Base-by-base conservation (phyloP, 2,888 invertebrate species). In the Athrips mouffetella region DNA sequence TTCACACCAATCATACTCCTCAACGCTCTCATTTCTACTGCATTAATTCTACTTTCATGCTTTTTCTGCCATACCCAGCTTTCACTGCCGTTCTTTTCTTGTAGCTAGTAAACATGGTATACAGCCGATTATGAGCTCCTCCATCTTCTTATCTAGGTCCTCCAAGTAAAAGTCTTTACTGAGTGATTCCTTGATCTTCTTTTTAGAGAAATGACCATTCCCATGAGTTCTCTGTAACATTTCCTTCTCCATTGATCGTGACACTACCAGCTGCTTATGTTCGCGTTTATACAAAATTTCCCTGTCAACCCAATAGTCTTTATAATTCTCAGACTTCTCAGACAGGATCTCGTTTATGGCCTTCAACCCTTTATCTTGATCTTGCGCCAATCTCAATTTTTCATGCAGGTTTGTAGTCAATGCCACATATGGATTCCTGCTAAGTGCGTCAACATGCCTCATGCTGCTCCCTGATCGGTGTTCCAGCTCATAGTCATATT, bases 251-350 rank as follows among this genome's bases (percentile, higher is more conserved):
- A 23, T 23, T 5, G 23, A n/a, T n/a, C n/a, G n/a, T 0, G 78
- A 76, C 18, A 77, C 60, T 0, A 71, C 67, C 4, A 65, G 33
- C 6, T 8, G 33, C 15, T 53, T 55, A 6, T 57, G n/a, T 0
- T 31, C 15, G 6, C 60, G 59, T 37, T 62, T 65, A 33, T 54
- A 61, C 0, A 67, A 25, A 1, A 64, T 5, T 2, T 49, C 57
- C 42, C 55, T 47, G 0, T 73, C 48, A 2, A 67, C 20, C 0
- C 2, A 52, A 31, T 60, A 64, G 42, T 58, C 60, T 10, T 45
- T 8, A 37, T 53, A 60, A 2, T 48, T 6, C 5, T 21, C 45
- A 5, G 51, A 44, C 44, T 53, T 49, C n/a, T n/a, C n/a, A n/a
- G n/a, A n/a, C 20, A 59, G 30, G 5, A 62, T 33, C 3, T 55